These are phyloP conservation scores for Halocynthia aurantium DNA, from an alignment of 23 tunicate genomes.

Conservation along the genomic window DNA sequence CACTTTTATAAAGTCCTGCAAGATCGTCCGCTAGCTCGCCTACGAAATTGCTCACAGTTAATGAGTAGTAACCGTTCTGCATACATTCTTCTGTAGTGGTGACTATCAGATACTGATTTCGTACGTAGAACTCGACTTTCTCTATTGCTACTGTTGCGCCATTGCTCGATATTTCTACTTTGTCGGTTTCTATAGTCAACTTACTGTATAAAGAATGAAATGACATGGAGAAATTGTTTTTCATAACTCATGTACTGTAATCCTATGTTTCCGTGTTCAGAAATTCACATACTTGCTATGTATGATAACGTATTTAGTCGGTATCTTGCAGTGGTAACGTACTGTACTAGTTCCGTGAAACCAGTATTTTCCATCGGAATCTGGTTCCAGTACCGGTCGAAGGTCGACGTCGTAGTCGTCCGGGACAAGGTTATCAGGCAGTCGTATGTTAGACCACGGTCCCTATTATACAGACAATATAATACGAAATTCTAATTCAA, in stretches of 20 bases:
- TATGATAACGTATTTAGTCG: slow-evolving; percentile 33
- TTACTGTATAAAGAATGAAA: neutral
- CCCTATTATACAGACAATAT: no score
- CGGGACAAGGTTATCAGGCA: slow-evolving; percentile 42
- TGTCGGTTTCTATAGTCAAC: no score
- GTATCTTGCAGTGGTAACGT: neutral
- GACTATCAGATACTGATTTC: slow-evolving; percentile 51
- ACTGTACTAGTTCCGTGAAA: slow-evolving; percentile 52
- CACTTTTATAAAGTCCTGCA: slow-evolving; percentile 68
- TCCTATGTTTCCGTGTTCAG: no score
- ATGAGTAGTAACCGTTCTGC: slow-evolving; percentile 24
- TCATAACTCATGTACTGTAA: no score
- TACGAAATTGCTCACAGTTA: slow-evolving; percentile 20
- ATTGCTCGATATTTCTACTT: neutral
- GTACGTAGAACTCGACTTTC: slow-evolving; percentile 7
- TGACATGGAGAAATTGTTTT: neutral
- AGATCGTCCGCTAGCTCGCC: slow-evolving; percentile 59
- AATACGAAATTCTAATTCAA: no score
- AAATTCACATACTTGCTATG: slow-evolving; percentile 29
- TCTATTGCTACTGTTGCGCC: slow-evolving; percentile 1
- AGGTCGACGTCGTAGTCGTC: slow-evolving; percentile 46
- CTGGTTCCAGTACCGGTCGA: slow-evolving; percentile 35
- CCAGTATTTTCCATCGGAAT: slow-evolving; percentile 17
- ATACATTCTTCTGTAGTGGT: slow-evolving; percentile 18
- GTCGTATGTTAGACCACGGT: slow-evolving; percentile 46